Evolutionary conservation across 2,888 invertebrate species (phyloP), one percentile per base, ranked within the genome.

Genomic region (Zeuzera pyrina): DNA sequence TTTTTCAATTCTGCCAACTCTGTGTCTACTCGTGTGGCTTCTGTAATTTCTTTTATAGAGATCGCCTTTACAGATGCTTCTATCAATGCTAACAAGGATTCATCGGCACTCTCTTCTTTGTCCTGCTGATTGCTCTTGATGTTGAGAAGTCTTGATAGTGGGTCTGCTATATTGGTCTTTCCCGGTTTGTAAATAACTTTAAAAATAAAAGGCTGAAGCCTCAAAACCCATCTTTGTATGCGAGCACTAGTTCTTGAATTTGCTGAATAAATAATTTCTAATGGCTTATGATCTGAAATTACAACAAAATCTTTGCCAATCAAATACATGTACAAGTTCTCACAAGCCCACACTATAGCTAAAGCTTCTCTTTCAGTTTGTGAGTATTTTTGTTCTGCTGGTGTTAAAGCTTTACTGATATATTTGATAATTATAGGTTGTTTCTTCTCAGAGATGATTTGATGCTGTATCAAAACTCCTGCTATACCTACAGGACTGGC

Each of bases 171-270:
- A 10, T 38, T 38, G 12, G 5, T 34, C 21, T 36, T 39, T 13
- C 36, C 36, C 7, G 39, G 34, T 23, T 30, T 34, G 15, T 39
- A 34, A 6, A 27, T 25, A 1, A 39, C 35, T 11, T 39, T 35
- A 16, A 35, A 39, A 6, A 23, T 27, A 26, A 22, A 31, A 3
- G 36, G 23, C 29, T 36, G 36, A 8, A 33, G 31, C 19, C 36
- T 23, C 4, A 36, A 12, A 5, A 31, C 33, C 34, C 36, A 36
- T 16, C 36, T 24, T 25, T 36, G 28, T 8, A 36, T 29, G 3
- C 36, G 15, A 3, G 35, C 35, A 23, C 28, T 10, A 5, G 35
- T 28, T 7, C 23, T 35, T 4, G 35, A 31, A 13, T 31, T 28
- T 8, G 14, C 21, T 5, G 27, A 15, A 16, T 26, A 35, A 12